Base-by-base conservation (phyloP, 2,113 vertebrate genomes). In the Mystacornis crossleyi region DNA sequence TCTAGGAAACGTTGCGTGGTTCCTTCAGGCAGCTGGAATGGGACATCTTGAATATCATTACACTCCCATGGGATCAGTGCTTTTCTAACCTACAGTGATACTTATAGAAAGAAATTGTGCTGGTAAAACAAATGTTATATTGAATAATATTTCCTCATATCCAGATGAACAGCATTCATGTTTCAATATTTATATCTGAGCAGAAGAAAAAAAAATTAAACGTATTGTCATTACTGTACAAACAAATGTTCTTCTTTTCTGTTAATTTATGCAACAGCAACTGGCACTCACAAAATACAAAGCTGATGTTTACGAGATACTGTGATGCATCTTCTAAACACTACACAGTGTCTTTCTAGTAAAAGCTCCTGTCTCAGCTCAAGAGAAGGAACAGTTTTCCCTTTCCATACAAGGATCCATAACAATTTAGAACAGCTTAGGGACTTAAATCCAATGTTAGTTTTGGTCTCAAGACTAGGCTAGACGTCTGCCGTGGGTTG, bases 401-500 rank as follows among this genome's bases (percentile, higher is more conserved):
- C 33, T 53, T 71, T 66, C 38, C 40, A 43, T 25, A 87, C 18
- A 57, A 78, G 7, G 19, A 51, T 38, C 74, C 50, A 5, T 14
- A 71, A 66, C 6, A 64, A 43, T 70, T 40, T 77, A 23, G 11
- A 72, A 47, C 6, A 48, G 16, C 31, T 74, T 45, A 51, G 11
- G 13, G 15, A 86, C 23, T 21, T 55, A 83, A 51, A 83, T 20
- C 26, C 57, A 64, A 1, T 8, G 9, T 7, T 71, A 15, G 8
- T 38, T 75, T 64, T 89, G 48, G 29, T 55, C 31, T 86, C 34
- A 72, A 51, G 9, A 20, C 26, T 50, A 89, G 72, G 17, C 3
- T 29, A 71, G 31, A 50, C 21, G 8, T 15, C 24, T 42, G 24
- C 18, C 5, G 2, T 42, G 34, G 18, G 29, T 50, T 0, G 0